phyloP scores from a whole-genome alignment of 2,888 invertebrate species.

The Temnothorax unifasciatus region DNA sequence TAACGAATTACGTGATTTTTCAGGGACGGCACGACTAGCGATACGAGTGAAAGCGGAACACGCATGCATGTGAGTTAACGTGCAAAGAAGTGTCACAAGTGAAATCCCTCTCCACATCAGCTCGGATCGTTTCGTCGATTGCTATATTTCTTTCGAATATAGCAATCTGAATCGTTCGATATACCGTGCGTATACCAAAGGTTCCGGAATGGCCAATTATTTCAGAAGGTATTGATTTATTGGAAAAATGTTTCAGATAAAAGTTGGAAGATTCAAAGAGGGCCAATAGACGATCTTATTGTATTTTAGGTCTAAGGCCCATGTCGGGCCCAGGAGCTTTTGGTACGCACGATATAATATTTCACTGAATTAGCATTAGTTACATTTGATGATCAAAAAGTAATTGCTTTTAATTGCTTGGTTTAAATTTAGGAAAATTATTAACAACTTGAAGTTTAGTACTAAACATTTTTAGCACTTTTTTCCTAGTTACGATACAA shows the following conservation, averaged over 20 bases:
- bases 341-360: neutral
- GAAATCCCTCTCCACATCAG: slow-evolving; percentile 27
- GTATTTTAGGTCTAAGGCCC: too few relatives aligned
- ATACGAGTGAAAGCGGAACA: slow-evolving; percentile 73
- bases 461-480: neutral
- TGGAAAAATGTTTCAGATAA: too few relatives aligned
- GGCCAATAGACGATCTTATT: too few relatives aligned
- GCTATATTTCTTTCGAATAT: neutral
- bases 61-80: slow-evolving; percentile 45
- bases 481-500: neutral
- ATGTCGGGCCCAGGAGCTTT: too few relatives aligned
- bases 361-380: neutral
- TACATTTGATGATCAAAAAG: neutral
- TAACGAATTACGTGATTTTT: slow-evolving; percentile 73
- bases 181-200: neutral
- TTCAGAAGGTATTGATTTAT: too few relatives aligned
- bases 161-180: neutral
- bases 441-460: neutral
- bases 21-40: slow-evolving; percentile 62
- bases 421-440: neutral
- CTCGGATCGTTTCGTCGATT: neutral
- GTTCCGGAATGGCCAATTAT: too few relatives aligned
- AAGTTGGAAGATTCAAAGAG: too few relatives aligned
- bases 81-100: slow-evolving; percentile 44
- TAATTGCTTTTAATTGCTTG: neutral